phyloP scores from a whole-genome alignment of 2,888 invertebrate genomes.

The Luperina testacea region DNA sequence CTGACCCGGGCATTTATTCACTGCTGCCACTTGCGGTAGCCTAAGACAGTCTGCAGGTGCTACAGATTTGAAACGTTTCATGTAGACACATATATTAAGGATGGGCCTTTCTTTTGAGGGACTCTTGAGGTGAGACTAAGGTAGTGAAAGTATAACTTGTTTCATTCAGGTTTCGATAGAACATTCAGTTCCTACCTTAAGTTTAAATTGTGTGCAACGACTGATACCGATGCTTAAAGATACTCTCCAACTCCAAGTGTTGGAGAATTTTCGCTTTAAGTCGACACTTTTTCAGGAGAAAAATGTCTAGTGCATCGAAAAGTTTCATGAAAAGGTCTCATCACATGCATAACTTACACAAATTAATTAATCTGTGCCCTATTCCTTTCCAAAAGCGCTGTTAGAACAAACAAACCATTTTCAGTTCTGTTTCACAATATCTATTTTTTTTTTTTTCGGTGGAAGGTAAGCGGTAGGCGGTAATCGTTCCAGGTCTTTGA shows the following conservation, averaged over 20 bases:
- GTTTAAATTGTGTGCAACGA: no score
- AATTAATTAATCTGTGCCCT: not conserved
- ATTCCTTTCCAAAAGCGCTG: not conserved
- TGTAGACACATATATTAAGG: not conserved
- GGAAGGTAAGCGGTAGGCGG: not conserved
- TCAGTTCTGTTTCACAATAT: not conserved
- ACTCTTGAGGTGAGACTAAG: not conserved
- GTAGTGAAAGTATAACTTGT: not conserved
- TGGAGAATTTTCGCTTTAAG: not conserved
- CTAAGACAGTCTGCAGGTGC: not conserved
- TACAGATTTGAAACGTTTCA: slow-evolving; percentile 10
- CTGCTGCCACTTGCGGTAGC: not conserved
- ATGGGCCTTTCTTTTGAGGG: not conserved
- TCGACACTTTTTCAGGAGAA: not conserved
- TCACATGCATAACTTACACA: not conserved
- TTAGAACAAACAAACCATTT: not conserved
- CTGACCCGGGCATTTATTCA: slow-evolving; percentile 26
- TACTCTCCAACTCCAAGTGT: not conserved
- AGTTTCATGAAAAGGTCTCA: not conserved
- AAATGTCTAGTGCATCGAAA: not conserved
- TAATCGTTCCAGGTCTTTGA: slow-evolving; percentile 1
- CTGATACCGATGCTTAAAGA: not conserved
- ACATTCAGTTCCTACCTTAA: not conserved
- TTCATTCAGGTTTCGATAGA: not conserved
- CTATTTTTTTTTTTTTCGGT: no score